Evolutionary conservation across 53 echinoderm and acorn worm species (phyloP), one percentile per base, ranked within the genome.

Genomic region (Paracentrotus lividus): DNA sequence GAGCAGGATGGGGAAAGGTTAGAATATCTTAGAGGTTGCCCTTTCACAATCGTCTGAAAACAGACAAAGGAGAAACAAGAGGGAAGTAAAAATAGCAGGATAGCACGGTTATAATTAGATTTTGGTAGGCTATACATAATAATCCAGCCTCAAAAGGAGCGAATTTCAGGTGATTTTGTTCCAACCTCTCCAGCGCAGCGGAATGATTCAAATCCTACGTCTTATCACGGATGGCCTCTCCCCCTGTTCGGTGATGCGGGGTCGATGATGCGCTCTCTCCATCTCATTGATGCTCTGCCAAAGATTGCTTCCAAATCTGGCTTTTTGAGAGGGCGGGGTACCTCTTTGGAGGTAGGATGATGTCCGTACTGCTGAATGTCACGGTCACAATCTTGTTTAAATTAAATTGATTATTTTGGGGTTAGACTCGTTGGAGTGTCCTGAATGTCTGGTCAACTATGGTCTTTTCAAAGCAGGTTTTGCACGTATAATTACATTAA

Each of bases 211-310:
- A 87, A 36, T 34, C 54, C 57, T 34, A 7, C n/a, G 47, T 2
- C 54, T 87, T 55, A 87, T 87, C 56, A 87, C 55, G 87, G 56
- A 55, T 87, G 87, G 56, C 56, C 87, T 87, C 87, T 52, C 47
- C 14, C 57, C 31, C 12, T 2, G 87, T 26, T 81, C 81, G 47
- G 47, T 45, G 81, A 81, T 81, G 81, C 81, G 47, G 81, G 81
- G 45, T 81, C 47, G 81, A 81, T 81, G 81, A n/a, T 81, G 47
- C n/a, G 24, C 47, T 45, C 47, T 47, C 47, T 26, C 81, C 81
- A 81, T 81, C 18, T 47, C 81, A 72, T 38, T 72, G 16, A 38
- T 27, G 77, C 8, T 77, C 43, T 42, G 77, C 77, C 77, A 16
- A 26, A 81, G 47, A 81, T 81, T 40, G 40, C 2, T 16, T 44